These are phyloP conservation scores for Charaxes varanes DNA, from an alignment of 1,140 invertebrate species.

Conservation along the genomic window DNA sequence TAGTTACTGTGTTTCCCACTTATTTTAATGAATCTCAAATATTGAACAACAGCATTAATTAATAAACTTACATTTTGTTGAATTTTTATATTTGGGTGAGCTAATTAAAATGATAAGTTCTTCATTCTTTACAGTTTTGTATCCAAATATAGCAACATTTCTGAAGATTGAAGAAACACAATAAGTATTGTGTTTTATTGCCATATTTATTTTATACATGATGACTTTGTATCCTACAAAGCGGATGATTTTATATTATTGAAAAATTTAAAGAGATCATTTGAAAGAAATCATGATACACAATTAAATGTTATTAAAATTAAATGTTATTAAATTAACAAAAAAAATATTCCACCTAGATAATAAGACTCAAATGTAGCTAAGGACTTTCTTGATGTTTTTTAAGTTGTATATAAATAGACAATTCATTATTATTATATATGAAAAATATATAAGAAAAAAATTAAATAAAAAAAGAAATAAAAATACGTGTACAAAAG, in stretches of 20 bases:
- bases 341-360: slow-evolving; percentile 61
- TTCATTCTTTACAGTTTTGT: too few species aligned
- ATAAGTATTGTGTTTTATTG: too few species aligned
- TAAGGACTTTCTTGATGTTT: slow-evolving; percentile 42
- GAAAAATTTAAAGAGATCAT: not conserved
- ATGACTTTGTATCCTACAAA: slow-evolving; percentile 1
- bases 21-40: too few species aligned
- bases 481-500: slow-evolving; percentile 56
- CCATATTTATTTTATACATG: slow-evolving; percentile 3
- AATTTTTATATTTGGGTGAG: too few species aligned
- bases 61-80: too few species aligned
- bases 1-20: too few species aligned
- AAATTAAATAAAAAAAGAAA: slow-evolving; percentile 49
- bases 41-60: too few species aligned
- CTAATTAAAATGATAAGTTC: too few species aligned
- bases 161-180: too few species aligned
- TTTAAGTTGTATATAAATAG: slow-evolving; percentile 67
- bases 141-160: too few species aligned
- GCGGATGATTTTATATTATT: too few species aligned
- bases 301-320: slow-evolving; percentile 17
- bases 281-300: slow-evolving; percentile 17
- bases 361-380: slow-evolving; percentile 61
- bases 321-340: slow-evolving; percentile 24
- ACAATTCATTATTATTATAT: slow-evolving; percentile 57
- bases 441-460: slow-evolving; percentile 52